These are phyloP conservation scores for Decapterus maruadsi DNA, from an alignment of 2,797 vertebrate species.

Conservation along the genomic window DNA sequence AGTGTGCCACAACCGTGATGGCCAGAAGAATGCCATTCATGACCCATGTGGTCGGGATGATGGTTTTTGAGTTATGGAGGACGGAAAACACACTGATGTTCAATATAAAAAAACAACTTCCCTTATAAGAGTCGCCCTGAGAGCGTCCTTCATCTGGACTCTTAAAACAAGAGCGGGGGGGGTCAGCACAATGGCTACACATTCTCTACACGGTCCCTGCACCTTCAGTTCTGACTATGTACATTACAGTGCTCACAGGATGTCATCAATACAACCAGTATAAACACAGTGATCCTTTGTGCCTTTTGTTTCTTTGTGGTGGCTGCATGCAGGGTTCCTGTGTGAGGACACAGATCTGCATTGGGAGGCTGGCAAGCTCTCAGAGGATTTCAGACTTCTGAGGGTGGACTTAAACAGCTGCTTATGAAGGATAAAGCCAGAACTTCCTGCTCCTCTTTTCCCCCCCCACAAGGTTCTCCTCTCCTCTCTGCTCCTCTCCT, in stretches of 20 bases:
- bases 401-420: constrained; percentile 71
- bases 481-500: constrained; percentile 28
- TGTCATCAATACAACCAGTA: constrained; percentile 60
- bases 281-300: constrained; percentile 67
- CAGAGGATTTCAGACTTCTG: constrained; percentile 73
- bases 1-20: constrained; percentile 58
- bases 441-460: constrained; percentile 75
- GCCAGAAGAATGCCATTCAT: constrained; percentile 59
- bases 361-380: constrained; percentile 56
- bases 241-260: constrained; percentile 49
- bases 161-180: constrained; percentile 10
- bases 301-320: constrained; percentile 56
- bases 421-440: constrained; percentile 76
- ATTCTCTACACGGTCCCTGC: constrained; percentile 30
- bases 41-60: constrained; percentile 68
- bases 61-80: constrained; percentile 68
- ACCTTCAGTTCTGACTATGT: constrained; percentile 19
- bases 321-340: constrained; percentile 50
- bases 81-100: constrained; percentile 59
- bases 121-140: background rate
- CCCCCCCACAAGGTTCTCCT: constrained; percentile 53
- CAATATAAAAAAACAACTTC: constrained; percentile 51
- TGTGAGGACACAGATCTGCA: constrained; percentile 61
- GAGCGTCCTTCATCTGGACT: background rate
- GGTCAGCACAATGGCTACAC: background rate